Base-by-base conservation (phyloP, 2,888 invertebrate genomes). In the Encarsia formosa region DNA sequence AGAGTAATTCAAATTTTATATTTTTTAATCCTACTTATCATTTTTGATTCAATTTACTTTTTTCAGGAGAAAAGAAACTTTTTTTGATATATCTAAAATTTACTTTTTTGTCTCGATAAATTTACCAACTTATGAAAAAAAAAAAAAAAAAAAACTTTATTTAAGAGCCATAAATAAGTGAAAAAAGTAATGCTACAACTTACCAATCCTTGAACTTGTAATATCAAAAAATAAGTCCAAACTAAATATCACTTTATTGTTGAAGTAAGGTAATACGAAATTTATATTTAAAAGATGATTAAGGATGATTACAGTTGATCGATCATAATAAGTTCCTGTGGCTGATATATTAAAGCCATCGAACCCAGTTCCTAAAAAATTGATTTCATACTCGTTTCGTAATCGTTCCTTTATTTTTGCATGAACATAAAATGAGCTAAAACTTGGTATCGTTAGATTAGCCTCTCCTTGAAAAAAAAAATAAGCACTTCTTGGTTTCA, bases 281-380 rank as follows among this genome's bases (percentile, higher is more conserved):
- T 85, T 71, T 8, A 88, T 69, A 65, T 90, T 90, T 2, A 89
- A 69, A 43, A 81, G 80, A 61, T 86, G 84, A 35, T 83, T 82
- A 16, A 82, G 81, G 56, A 81, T 73, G 18, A 81, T 79, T 0
- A 81, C 76, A 4, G 83, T 81, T 0, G 88, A 88, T 62, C 82
- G 82, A 69, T 91, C 89, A 60, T 84, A 83, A 68, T 90, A 91
- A 1, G 83, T 77, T 1, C 88, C 90, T 58, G 82, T 82, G 1
- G 85, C 76, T 37, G 82, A 82, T 57, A 87, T 78, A 57, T 82
- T 85, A 57, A 85, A 82, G 1, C 88, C 88, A 39, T 87, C 88
- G 68, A 91, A 90, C 90, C 90, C 91, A 0, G 86, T 79, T 0
- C 87, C 88, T 23, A 79, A 78, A 32, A 88, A 78, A 62, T 86